Percentiles rank a stretch among this genome's conserved stretches.
These are phyloP conservation scores for Teleogryllus occipitalis DNA, from an alignment of 1,140 invertebrate genomes.

Conservation along the genomic window DNA sequence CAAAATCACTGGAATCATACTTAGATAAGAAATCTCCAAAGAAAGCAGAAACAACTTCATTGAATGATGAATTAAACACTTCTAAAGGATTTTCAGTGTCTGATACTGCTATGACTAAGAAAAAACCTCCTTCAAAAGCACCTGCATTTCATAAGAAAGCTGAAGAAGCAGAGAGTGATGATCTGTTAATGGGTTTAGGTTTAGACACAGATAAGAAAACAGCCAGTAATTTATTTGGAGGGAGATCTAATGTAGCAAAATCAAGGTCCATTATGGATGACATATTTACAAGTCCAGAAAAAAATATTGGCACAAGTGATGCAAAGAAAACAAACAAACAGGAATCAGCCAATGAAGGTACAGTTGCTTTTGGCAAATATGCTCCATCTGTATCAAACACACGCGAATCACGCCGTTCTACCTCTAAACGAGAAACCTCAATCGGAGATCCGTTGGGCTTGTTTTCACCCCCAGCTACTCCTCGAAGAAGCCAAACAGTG, in stretches of 20 bases:
- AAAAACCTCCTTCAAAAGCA: too few relatives aligned
- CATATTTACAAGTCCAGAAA: not conserved
- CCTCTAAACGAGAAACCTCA: not conserved
- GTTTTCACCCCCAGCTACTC: not conserved
- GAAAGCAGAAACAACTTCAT: not conserved
- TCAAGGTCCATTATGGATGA: not conserved
- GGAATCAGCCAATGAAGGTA: not conserved
- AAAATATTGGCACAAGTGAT: not conserved
- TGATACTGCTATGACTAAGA: too few relatives aligned
- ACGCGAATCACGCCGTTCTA: not conserved
- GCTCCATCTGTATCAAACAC: not conserved
- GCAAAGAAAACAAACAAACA: not conserved
- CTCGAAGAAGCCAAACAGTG: not conserved
- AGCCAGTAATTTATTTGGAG: not conserved
- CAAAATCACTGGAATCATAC: not conserved
- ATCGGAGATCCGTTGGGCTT: not conserved
- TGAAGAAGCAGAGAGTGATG: not conserved
- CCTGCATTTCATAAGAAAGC: not conserved
- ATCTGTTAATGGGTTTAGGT: not conserved
- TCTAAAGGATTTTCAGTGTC: too few relatives aligned
- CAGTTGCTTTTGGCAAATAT: slow-evolving; percentile 10
- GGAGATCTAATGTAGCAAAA: not conserved
- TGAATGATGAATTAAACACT: too few relatives aligned
- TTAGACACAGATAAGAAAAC: not conserved
- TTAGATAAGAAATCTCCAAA: not conserved